Evolutionary conservation across 53 echinoderm and acorn worm species (phyloP).

Genomic region (Stichopus horrens): DNA sequence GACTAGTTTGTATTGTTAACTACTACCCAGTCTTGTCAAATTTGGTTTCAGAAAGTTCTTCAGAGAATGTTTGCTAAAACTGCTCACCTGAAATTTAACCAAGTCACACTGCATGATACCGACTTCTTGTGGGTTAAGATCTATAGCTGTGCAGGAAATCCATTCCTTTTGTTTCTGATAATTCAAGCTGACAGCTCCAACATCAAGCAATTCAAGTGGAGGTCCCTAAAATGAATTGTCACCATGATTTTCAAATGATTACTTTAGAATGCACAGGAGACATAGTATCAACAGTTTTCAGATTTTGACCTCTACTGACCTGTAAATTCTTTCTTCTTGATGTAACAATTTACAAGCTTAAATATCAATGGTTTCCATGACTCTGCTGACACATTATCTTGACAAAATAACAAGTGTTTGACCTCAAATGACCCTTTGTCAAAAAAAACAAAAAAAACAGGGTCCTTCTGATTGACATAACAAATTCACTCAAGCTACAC

Average conservation of each 20-base stretch:
- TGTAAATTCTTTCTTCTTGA: neutral
- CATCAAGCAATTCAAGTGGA: conserved; percentile 76
- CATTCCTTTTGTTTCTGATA: conserved; percentile 83
- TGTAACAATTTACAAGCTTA: too few species aligned
- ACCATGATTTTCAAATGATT: neutral
- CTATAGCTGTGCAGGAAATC: conserved; percentile 76
- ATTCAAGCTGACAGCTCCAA: conserved; percentile 82
- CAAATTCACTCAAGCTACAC: too few species aligned
- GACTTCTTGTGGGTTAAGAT: conserved; percentile 71
- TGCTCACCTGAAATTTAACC: conserved; percentile 69
- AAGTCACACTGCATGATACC: conserved; percentile 76
- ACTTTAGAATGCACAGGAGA: neutral
- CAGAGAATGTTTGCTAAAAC: neutral
- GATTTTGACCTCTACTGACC: too few species aligned
- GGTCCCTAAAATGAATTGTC: conserved; percentile 39
- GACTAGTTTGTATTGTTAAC: too few species aligned
- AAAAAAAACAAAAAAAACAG: too few species aligned
- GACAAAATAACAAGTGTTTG: too few species aligned
- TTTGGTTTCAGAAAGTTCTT: too few species aligned
- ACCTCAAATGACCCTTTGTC: too few species aligned
- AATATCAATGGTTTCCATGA: too few species aligned
- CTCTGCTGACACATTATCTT: too few species aligned
- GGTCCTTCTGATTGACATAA: too few species aligned
- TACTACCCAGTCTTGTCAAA: too few species aligned
- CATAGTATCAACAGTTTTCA: neutral